A percentile compares a stretch with the other conserved stretches of the same genome.
Conservation (phyloP, 2,797 vertebrate species). For the Knipowitschia caucasica region DNA sequence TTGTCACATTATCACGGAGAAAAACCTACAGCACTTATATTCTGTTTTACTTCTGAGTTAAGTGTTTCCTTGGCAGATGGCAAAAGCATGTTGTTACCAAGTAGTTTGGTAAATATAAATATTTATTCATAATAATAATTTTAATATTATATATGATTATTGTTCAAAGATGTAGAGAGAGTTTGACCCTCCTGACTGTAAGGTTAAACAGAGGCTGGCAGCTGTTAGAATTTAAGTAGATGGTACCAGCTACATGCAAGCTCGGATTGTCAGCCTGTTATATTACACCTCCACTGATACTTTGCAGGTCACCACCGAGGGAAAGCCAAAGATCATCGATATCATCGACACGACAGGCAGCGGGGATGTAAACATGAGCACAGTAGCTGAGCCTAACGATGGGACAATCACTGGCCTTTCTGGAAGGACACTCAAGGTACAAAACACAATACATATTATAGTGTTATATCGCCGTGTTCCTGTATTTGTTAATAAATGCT, state of each 20-base stretch:
- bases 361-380: slow-evolving; percentile 91
- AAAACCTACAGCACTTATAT: too few relatives aligned
- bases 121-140: too few relatives aligned
- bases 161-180: slow-evolving; percentile 14
- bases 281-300: not conserved
- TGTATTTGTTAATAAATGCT: not conserved
- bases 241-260: not conserved
- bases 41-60: too few relatives aligned
- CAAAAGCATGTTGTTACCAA: too few relatives aligned
- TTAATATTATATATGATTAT: not conserved
- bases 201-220: slow-evolving; percentile 7
- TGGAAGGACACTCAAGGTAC: slow-evolving; percentile 88
- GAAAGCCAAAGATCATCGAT: slow-evolving; percentile 95
- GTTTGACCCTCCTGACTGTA: slow-evolving; percentile 9
- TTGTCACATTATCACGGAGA: too few relatives aligned
- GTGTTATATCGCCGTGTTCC: not conserved
- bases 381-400: slow-evolving; percentile 85
- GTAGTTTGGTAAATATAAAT: too few relatives aligned
- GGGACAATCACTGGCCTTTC: slow-evolving; percentile 85
- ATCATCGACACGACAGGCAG: slow-evolving; percentile 98
- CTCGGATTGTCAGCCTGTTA: not conserved
- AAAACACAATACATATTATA: too few relatives aligned
- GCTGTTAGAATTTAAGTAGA: not conserved
- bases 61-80: too few relatives aligned
- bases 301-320: slow-evolving; percentile 88